Percentiles rank a stretch among this genome's conserved stretches.
Conservation (phyloP, 2,113 vertebrate genomes). For the Chiloscyllium plagiosum region DNA sequence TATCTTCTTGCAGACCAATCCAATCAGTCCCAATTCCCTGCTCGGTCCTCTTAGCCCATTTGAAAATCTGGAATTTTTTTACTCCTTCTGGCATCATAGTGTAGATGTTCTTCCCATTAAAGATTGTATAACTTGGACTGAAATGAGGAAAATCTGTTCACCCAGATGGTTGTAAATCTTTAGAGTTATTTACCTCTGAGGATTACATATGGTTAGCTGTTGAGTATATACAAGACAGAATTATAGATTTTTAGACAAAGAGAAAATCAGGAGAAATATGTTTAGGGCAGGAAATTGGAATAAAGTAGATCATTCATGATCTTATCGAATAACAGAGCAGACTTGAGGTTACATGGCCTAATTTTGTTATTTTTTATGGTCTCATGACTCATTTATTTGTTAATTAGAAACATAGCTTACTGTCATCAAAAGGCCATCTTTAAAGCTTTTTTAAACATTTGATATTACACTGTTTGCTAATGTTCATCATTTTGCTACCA, state of each 20-base stretch:
- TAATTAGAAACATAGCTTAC: background rate
- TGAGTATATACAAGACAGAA: background rate
- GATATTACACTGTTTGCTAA: background rate
- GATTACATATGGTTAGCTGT: background rate
- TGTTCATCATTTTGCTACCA: background rate
- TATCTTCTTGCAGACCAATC: background rate
- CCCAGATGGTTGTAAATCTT: background rate
- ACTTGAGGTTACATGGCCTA: background rate
- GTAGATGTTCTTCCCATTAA: too few relatives aligned
- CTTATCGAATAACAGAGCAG: background rate
- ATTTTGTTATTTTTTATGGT: background rate
- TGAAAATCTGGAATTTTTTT: background rate
- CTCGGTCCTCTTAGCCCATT: background rate
- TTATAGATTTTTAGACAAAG: background rate
- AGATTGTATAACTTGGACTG: too few relatives aligned
- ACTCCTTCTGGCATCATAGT: background rate
- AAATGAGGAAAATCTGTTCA: background rate
- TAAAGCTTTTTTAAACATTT: background rate
- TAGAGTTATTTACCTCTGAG: background rate
- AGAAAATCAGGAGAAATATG: background rate
- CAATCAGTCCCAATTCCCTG: background rate
- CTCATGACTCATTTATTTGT: background rate
- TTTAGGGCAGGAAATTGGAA: background rate
- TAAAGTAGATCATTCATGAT: background rate
- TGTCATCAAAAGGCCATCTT: background rate